Evolutionary conservation across 2,888 invertebrate genomes (phyloP), one percentile per base, ranked within the genome.

Genomic region (Xanthia togata): DNA sequence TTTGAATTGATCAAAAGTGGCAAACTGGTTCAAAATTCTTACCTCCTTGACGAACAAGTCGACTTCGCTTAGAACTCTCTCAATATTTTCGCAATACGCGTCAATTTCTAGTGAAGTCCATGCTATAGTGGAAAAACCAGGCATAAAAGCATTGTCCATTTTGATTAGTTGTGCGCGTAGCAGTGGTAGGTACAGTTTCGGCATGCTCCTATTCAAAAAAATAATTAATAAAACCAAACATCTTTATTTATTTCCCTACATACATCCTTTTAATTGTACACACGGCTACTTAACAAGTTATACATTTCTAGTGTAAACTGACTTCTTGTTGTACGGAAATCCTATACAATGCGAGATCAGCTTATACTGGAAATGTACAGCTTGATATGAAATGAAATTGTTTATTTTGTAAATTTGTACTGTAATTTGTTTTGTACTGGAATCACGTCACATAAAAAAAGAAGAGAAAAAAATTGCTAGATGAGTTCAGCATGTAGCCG

Each of bases 81-180:
- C 95, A 64, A 98, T 97, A 31, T 95, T 93, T 2, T 95, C 94
- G 86, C 97, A 98, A 89, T 97, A 97, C 53, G 97, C 93, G 0
- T 97, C 97, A 84, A 98, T 97, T 90, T 98, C 98, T 87, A 98
- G 96, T 0, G 98, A 98, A 0, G 98, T 97, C 99, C 99, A 99
- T 0, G 98, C 98, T 26, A 98, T 97, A 1, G 97, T 97, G 0
- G 98, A 98, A n/a, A 98, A 94, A 1, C 98, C 98, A 0, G 98
- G 98, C 92, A 97, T 97, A 83, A 98, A 97, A 0, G 97, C 97
- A 68, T 97, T 96, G 81, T 98, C 98, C 83, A 98, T 92, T 91
- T 97, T 97, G 78, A 97, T 96, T 12, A 98, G 93, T 77, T 97
- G 97, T 12, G 97, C 97, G 73, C 97, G 97, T 92, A 98, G 97